Evolutionary conservation across 2,113 vertebrate species (phyloP), one percentile per base, ranked within the genome.

Genomic region (Artemisiospiza belli): DNA sequence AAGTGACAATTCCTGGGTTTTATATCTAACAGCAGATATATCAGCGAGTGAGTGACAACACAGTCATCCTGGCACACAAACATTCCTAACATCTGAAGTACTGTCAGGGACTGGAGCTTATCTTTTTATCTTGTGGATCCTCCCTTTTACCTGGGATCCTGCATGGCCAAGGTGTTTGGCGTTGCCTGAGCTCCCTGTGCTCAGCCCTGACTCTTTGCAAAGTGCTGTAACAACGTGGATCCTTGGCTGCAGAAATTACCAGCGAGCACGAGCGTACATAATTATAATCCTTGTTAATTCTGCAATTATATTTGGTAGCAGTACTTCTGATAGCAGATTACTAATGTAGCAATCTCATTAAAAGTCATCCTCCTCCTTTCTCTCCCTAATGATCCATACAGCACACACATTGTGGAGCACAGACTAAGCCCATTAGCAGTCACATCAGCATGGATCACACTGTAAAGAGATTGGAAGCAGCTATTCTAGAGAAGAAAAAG

Each of bases 221-320:
- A 92, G 66, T 6, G 10, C 44, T 59, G 58, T 44, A 76, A 57
- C 77, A 27, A 22, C 5, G 16, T 17, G 77, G 63, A 35, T 93
- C 55, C 64, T 52, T n/a, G 51, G 72, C 75, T 89, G 66, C 37
- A 79, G 82, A 84, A 59, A 33, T 68, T n/a, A 52, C n/a, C 72
- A 95, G 69, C 0, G 11, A 92, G 91, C 70, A 79, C 11, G 24
- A 63, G 49, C 44, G 2, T 83, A 67, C 43, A 67, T 93, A 77
- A 81, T 88, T 89, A 63, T 88, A 93, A 94, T 89, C 78, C 78
- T 81, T 79, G 85, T 72, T 94, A 96, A 92, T 89, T 81, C 80
- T 82, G 39, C 64, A 74, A 80, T 91, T 91, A 46, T 94, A 47
- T 94, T 92, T 79, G 67, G 68, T 86, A 74, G 75, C 61, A 89